A percentile compares a stretch with the other conserved stretches of the same genome.
phyloP scores from a whole-genome alignment of 1,140 invertebrate genomes.

The Macrobrachium rosenbergii region DNA sequence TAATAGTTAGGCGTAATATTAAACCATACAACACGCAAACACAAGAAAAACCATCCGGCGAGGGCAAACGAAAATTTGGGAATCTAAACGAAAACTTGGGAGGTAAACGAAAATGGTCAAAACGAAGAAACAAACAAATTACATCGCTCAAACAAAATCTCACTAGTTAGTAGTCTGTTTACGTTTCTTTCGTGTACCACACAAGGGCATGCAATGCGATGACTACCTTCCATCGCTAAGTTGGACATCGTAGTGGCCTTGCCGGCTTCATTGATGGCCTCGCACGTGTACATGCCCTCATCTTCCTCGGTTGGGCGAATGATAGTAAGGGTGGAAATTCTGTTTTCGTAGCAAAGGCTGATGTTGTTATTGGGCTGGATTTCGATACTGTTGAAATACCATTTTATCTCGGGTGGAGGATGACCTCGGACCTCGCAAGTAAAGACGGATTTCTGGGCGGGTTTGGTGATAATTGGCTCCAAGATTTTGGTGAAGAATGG shows the following conservation, averaged over 20 bases:
- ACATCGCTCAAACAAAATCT: too few species aligned
- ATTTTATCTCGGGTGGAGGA: conserved; percentile 80
- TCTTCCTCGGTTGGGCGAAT: conserved; percentile 77
- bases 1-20: too few species aligned
- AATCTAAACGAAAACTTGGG: too few species aligned
- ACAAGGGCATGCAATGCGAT: too few species aligned
- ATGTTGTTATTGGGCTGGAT: conserved; percentile 77
- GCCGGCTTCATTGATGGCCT: conserved; percentile 82
- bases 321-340: conserved; percentile 79
- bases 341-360: conserved; percentile 75
- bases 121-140: too few species aligned
- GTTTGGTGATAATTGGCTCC: conserved; percentile 77
- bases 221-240: conserved; percentile 70
- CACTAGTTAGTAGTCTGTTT: too few species aligned
- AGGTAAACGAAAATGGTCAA: too few species aligned
- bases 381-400: conserved; percentile 83
- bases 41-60: too few species aligned
- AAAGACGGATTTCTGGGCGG: conserved; percentile 76
- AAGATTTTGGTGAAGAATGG: conserved; percentile 81
- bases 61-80: too few species aligned
- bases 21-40: too few species aligned
- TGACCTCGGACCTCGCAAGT: conserved; percentile 79
- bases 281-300: conserved; percentile 84
- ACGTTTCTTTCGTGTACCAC: too few species aligned
- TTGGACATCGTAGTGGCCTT: conserved; percentile 84